These are phyloP conservation scores for Rhagonycha lutea DNA, from an alignment of 2,888 invertebrate genomes.

Conservation along the genomic window DNA sequence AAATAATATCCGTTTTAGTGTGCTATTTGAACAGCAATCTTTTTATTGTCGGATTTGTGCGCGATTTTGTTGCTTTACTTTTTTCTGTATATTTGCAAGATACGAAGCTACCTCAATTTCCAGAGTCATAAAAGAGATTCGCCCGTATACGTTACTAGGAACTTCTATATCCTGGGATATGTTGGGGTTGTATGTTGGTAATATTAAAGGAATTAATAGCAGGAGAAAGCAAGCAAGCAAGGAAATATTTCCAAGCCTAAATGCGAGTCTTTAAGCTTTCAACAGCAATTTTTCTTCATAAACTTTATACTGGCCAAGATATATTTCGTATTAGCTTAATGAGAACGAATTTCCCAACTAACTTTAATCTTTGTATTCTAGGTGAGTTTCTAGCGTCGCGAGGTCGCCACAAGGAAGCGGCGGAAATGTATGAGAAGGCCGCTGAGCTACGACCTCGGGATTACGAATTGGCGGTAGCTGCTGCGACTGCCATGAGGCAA, in stretches of 20 bases:
- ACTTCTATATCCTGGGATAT: slow-evolving; percentile 35
- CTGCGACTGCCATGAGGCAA: slow-evolving; percentile 85
- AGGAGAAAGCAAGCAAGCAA: slow-evolving; percentile 15
- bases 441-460: slow-evolving; percentile 79
- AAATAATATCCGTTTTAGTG: slow-evolving; percentile 47
- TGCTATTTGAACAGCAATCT: slow-evolving; percentile 44
- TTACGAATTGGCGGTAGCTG: slow-evolving; percentile 83
- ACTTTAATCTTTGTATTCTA: slow-evolving; percentile 47
- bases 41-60: slow-evolving; percentile 46
- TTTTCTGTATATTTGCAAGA: slow-evolving; percentile 37
- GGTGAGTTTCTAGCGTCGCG: slow-evolving; percentile 87
- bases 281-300: slow-evolving; percentile 31
- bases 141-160: slow-evolving; percentile 33
- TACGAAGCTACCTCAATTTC: slow-evolving; percentile 41
- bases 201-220: slow-evolving; percentile 38
- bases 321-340: slow-evolving; percentile 37
- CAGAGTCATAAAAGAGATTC: slow-evolving; percentile 44
- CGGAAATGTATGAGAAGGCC: slow-evolving; percentile 77
- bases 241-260: slow-evolving; percentile 25
- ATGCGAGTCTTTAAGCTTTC: slow-evolving; percentile 21
- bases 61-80: slow-evolving; percentile 33
- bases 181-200: slow-evolving; percentile 33
- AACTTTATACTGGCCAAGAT: slow-evolving; percentile 26
- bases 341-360: slow-evolving; percentile 33
- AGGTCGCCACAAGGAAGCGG: slow-evolving; percentile 80